A percentile compares a stretch with the other conserved stretches of the same genome.
These are phyloP conservation scores for Pelobates fuscus DNA, from an alignment of 2,113 vertebrate species.

Conservation along the genomic window DNA sequence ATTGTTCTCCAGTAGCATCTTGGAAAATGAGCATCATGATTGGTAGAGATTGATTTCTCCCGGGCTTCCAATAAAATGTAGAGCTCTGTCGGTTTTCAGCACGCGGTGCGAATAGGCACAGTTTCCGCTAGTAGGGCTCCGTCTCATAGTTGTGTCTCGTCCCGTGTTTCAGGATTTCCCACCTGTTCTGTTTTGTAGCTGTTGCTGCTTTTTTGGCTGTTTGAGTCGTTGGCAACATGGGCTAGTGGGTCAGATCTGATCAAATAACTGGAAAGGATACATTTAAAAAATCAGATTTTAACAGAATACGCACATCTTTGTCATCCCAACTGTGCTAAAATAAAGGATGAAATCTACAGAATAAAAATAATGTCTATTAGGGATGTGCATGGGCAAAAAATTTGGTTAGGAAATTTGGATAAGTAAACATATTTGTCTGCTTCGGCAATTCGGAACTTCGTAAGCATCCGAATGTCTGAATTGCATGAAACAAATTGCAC, in stretches of 20 bases:
- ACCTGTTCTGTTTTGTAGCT: conserved; percentile 75
- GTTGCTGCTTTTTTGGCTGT: conserved; percentile 67
- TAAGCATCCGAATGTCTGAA: no score
- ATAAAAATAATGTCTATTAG: background rate
- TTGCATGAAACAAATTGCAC: no score
- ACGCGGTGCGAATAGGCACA: background rate
- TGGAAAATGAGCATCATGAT: no score
- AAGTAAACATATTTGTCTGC: no score
- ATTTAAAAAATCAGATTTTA: background rate
- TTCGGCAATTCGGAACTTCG: no score
- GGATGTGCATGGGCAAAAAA: no score
- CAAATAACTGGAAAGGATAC: conserved; percentile 77
- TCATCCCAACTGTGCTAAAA: no score
- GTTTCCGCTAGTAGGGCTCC: background rate
- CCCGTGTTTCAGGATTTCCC: conserved; percentile 74
- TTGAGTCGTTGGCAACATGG: conserved; percentile 80
- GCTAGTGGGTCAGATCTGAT: conserved; percentile 92
- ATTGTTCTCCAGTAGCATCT: no score
- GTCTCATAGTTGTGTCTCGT: conserved; percentile 82
- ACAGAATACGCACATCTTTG: no score
- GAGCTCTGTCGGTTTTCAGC: background rate
- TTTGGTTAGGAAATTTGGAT: no score
- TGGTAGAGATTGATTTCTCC: no score
- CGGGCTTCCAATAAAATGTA: background rate
- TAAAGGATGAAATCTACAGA: no score